These are phyloP conservation scores for Calonectris borealis DNA, from an alignment of 2,113 vertebrate genomes.

Conservation along the genomic window DNA sequence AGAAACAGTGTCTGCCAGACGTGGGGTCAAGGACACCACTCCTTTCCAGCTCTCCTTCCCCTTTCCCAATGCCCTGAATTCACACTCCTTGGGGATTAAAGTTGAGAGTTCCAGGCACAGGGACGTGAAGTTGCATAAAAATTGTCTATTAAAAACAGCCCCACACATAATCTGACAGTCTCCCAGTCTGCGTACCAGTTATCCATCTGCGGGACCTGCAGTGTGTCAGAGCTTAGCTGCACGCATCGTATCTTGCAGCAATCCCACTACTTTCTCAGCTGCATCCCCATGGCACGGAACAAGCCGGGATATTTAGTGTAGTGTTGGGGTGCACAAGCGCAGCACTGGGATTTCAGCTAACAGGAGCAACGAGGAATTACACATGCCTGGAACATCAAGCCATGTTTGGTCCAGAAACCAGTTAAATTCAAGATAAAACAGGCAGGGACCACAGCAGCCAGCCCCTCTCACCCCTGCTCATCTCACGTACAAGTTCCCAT, in stretches of 20 bases:
- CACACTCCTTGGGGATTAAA: not conserved
- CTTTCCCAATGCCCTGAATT: not conserved
- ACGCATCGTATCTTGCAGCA: accelerated
- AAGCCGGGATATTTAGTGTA: not conserved
- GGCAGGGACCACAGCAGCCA: not conserved
- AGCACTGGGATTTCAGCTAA: not conserved
- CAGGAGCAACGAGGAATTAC: not conserved
- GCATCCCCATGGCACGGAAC: not conserved
- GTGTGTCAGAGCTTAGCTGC: not conserved
- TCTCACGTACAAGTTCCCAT: not conserved
- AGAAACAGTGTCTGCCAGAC: not conserved
- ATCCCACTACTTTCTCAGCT: not conserved
- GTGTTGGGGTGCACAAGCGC: not conserved
- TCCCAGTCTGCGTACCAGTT: not conserved
- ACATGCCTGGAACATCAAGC: not conserved
- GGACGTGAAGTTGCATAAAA: not conserved
- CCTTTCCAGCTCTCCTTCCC: not conserved
- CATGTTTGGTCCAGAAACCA: not conserved
- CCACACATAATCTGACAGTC: not conserved
- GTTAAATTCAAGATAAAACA: not conserved
- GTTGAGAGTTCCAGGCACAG: not conserved
- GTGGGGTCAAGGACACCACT: accelerated
- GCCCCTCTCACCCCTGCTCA: not conserved
- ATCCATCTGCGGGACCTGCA: not conserved
- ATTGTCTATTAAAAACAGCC: not conserved